A percentile compares a stretch with the other conserved stretches of the same genome.
Conservation (phyloP, 2,113 vertebrate genomes). For the Actinemys pallida region DNA sequence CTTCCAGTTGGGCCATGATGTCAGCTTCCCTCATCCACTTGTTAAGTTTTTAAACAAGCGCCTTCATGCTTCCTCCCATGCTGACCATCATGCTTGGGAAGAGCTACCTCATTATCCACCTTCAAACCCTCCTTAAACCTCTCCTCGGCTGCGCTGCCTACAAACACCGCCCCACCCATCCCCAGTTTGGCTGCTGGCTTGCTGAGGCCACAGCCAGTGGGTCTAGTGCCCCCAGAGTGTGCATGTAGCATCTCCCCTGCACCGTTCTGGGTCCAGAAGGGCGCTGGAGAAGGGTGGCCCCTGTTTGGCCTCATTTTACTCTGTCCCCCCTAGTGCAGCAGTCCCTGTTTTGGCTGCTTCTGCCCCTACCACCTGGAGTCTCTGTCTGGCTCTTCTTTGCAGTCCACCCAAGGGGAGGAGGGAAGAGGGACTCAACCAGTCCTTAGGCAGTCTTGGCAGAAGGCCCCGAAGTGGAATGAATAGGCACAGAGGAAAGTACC, state of each 20-base stretch:
- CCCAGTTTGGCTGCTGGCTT: too few relatives aligned
- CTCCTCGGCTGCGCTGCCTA: not conserved
- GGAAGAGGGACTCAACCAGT: not conserved
- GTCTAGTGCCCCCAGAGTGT: not conserved
- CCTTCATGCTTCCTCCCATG: not conserved
- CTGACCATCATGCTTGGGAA: rapidly evolving
- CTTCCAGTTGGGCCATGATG: not conserved
- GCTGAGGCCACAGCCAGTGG: not conserved
- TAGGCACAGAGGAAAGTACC: not conserved
- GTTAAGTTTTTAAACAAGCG: not conserved
- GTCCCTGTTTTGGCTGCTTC: not conserved
- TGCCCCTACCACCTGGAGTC: not conserved
- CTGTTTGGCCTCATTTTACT: not conserved
- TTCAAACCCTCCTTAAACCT: not conserved
- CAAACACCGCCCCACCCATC: not conserved
- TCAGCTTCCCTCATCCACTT: not conserved
- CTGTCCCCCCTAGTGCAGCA: not conserved
- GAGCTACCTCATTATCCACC: not conserved
- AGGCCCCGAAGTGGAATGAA: rapidly evolving
- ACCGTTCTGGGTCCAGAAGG: not conserved
- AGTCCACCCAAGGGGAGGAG: not conserved
- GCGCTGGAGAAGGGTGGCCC: not conserved
- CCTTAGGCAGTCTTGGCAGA: not conserved
- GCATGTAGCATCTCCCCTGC: not conserved
- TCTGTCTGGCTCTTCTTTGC: not conserved